phyloP scores from a whole-genome alignment of 2,113 vertebrate genomes.

The Passer montanus region DNA sequence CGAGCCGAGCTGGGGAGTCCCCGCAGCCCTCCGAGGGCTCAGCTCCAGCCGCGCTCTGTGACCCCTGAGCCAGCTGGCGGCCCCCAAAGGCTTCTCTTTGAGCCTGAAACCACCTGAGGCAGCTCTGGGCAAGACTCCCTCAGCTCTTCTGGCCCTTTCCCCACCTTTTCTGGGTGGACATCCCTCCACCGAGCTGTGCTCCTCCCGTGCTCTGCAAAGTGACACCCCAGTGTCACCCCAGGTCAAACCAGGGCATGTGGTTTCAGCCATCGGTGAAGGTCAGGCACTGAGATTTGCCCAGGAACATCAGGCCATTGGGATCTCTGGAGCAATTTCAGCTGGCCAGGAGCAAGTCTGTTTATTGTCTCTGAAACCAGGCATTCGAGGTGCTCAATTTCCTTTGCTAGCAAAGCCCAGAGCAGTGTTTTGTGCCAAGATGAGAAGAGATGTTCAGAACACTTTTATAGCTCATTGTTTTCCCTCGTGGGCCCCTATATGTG shows the following conservation, averaged over 20 bases:
- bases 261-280: accelerated
- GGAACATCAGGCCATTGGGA: not conserved
- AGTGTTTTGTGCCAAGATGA: slow-evolving; percentile 15
- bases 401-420: not conserved
- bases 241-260: accelerated
- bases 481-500: not conserved
- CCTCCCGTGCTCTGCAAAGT: not conserved
- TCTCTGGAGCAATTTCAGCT: not conserved
- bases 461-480: not conserved
- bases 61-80: not conserved
- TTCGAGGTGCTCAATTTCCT: not conserved
- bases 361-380: slow-evolving; percentile 3
- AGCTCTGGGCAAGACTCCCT: not conserved
- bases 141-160: not conserved
- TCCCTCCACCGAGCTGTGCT: accelerated
- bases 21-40: not conserved
- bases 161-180: not conserved
- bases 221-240: not conserved
- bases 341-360: slow-evolving; percentile 2
- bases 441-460: not conserved
- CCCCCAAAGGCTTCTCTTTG: not conserved
- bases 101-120: not conserved
- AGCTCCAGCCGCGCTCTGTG: not conserved
- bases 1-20: not conserved
- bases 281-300: not conserved